Evolutionary conservation across 2,797 vertebrate genomes (phyloP), one percentile per base, ranked within the genome.

Genomic region (Clarias laeviceps): DNA sequence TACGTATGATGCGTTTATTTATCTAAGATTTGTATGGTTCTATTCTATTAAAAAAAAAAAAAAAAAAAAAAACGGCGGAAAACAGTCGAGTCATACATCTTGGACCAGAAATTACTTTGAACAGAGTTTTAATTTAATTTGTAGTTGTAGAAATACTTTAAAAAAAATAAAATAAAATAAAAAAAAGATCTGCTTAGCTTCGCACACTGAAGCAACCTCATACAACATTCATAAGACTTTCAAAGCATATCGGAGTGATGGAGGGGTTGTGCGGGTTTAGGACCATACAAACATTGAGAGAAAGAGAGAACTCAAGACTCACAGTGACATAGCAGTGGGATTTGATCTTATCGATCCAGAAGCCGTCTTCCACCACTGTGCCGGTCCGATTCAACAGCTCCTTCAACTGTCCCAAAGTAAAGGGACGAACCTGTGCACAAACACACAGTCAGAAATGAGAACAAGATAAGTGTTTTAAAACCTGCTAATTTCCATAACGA

Each of bases 341-440:
- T 90, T 97, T 98, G 91, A 98, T 98, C 91, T 97, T 97, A 92
- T 98, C 97, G 7, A 98, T 98, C 97, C 97, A 98, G 91, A 98
- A 98, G 62, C 94, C 95, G 0, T 97, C 97, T 79, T 98, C 97
- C 80, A 96, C 91, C 88, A 98, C 57, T 0, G 91, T 93, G 64
- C 97, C 97, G 0, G 97, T 97, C 65, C 96, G 95, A 84, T 94
- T 96, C 86, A 98, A 93, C 85, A 98, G 92, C 91, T 97, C 97
- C 88, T 98, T 98, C 34, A 98, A 93, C 78, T 98, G 97, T 59
- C 96, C 96, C 89, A 98, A 92, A 7, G 97, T 98, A 92, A 98
- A 98, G 24, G 97, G 97, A 57, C 97, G 95, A 11, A 98, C 97
- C 97, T 98, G 76, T 2, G 70, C 8, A 80, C 3, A 88, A 2